These are phyloP conservation scores for Atrichornis clamosus DNA, from an alignment of 2,113 vertebrate species.

Conservation along the genomic window DNA sequence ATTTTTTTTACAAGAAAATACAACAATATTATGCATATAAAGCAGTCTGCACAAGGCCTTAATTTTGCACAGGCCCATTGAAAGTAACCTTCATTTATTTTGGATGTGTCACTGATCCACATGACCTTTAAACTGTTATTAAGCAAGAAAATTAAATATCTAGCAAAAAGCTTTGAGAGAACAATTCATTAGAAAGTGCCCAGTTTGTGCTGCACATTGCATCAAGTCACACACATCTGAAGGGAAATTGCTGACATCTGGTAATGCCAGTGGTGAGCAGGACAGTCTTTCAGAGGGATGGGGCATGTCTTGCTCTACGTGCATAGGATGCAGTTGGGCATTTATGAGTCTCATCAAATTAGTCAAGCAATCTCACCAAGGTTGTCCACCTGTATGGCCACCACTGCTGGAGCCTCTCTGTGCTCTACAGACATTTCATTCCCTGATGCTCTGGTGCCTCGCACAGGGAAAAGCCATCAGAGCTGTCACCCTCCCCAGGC, in stretches of 20 bases:
- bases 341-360: background rate
- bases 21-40: slow-evolving; percentile 3
- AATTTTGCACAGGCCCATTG: background rate
- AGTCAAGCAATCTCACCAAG: background rate
- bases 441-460: background rate
- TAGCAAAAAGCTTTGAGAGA: background rate
- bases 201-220: background rate
- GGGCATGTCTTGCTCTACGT: rapidly evolving
- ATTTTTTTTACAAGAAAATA: slow-evolving; percentile 14
- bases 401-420: rapidly evolving
- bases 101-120: background rate
- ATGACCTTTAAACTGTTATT: slow-evolving; percentile 27
- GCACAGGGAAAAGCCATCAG: background rate
- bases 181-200: background rate
- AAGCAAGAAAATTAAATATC: slow-evolving; percentile 30
- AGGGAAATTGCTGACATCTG: background rate
- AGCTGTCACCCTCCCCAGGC: background rate
- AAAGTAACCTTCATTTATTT: background rate
- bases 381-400: background rate
- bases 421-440: background rate
- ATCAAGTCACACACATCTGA: background rate
- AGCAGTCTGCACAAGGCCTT: background rate
- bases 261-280: rapidly evolving
- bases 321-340: background rate
- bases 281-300: background rate